phyloP scores from a whole-genome alignment of 2,113 vertebrate species.

The Gobiocypris rarus region DNA sequence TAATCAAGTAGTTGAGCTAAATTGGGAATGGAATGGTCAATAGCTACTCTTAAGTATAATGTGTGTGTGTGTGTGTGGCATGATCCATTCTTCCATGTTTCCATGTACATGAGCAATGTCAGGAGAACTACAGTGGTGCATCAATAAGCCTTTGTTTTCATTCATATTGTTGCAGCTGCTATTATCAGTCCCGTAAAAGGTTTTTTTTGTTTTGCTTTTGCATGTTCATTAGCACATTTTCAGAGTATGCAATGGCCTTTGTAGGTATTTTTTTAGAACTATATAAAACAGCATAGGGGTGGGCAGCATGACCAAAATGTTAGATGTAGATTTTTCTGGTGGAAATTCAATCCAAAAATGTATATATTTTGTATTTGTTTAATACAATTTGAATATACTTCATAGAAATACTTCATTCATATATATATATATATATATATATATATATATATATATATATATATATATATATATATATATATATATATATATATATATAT shows the following conservation, averaged over 20 bases:
- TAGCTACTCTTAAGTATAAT: not conserved
- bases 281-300: constrained; percentile 1
- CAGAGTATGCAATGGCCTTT: not conserved
- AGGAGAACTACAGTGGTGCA: not conserved
- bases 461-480: too few species aligned
- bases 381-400: too few species aligned
- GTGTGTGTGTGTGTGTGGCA: not conserved
- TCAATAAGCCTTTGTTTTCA: not conserved
- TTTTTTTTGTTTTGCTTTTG: constrained; percentile 13
- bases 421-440: too few species aligned
- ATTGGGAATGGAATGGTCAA: not conserved
- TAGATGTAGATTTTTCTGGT: not conserved
- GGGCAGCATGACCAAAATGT: not conserved
- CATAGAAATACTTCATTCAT: too few species aligned
- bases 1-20: not conserved
- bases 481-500: too few species aligned
- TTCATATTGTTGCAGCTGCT: not conserved
- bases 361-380: too few species aligned
- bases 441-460: too few species aligned
- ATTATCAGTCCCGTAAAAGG: not conserved
- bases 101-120: not conserved
- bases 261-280: not conserved
- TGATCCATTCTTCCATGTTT: not conserved
- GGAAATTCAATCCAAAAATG: too few species aligned
- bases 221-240: constrained; percentile 8